Evolutionary conservation across 2,888 invertebrate species (phyloP).

Genomic region (Sminthurinus aureus): DNA sequence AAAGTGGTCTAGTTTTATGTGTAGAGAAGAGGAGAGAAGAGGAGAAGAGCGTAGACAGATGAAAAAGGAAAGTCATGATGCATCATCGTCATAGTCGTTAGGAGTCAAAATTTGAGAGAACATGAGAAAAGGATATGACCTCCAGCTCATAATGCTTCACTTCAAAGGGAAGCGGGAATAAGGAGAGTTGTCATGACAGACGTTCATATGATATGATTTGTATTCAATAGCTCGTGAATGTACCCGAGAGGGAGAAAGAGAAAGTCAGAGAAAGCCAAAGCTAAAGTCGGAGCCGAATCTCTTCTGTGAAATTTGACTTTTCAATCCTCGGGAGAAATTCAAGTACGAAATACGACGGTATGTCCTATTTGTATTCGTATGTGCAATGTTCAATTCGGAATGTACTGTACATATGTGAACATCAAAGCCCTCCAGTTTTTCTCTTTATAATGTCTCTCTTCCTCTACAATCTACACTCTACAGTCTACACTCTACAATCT

Average conservation of each 20-base stretch:
- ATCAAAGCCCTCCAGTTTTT: no score
- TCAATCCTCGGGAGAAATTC: conserved; percentile 8
- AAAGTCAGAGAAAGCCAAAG: background rate
- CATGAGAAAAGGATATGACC: background rate
- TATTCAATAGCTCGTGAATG: conserved; percentile 20
- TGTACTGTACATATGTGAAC: background rate
- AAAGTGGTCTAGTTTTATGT: no score
- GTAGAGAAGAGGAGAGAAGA: conserved; percentile 3
- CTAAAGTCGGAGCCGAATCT: background rate
- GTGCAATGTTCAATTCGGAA: background rate
- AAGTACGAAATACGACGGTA: background rate
- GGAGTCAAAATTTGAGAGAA: conserved; percentile 3
- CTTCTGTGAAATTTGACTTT: conserved; percentile 21
- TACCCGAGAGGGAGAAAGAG: background rate
- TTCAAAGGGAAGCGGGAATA: background rate
- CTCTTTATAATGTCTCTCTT: no score
- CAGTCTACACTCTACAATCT: no score
- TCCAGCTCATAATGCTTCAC: background rate
- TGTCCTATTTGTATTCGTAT: background rate
- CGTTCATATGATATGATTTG: conserved; percentile 34
- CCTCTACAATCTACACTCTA: no score
- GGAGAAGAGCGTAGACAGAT: background rate
- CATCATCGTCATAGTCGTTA: background rate
- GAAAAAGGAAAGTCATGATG: conserved; percentile 1
- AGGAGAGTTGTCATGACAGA: conserved; percentile 17